Base-by-base conservation (phyloP, 1,140 invertebrate species). In the Drosophila novamexicana region DNA sequence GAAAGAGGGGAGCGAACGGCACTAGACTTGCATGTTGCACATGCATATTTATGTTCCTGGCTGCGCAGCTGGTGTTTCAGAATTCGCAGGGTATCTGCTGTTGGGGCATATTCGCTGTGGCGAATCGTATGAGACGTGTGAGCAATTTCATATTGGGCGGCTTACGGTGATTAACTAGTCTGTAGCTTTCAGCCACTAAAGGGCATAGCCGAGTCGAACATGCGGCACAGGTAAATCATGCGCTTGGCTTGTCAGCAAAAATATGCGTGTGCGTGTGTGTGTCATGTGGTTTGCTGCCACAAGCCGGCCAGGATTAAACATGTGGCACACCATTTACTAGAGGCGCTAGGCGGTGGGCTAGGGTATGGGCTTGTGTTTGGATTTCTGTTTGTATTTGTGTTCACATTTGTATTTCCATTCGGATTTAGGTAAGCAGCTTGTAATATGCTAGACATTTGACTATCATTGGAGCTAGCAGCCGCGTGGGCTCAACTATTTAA, bases 301-400 rank as follows among this genome's bases (percentile, higher is more conserved):
- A 57, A 40, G 40, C 36, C 44, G 49, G 40, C 50, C 36, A 37
- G 61, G 52, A 47, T 65, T 71, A 64, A 42, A 42, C 44, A 57
- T 56, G 53, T 57, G 42, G 68, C 68, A 72, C 44, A 34, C 45
- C 69, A 72, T 37, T 66, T 42, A 29, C 32, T 52, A 9, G n/a
- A 10, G 16, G 42, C 32, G 6, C n/a, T n/a, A 40, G 18, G 42
- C 8, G 12, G 10, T 16, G 8, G 8, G n/a, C n/a, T 8, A 12
- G 7, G 7, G 7, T 1, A 40, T 10, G 37, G 16, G 57, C 10
- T 8, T 32, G 49, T 4, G 18, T 8, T n/a, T 32, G 49, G 1
- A 12, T 8, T 7, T 65, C 10, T 12, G 32, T 56, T n/a, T 32
- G 49, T 4, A 12, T 8, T 7, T 65, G 14, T 16, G 32, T 56